Evolutionary conservation across 2,888 invertebrate genomes (phyloP).

Genomic region (Agriopis aurantiaria): DNA sequence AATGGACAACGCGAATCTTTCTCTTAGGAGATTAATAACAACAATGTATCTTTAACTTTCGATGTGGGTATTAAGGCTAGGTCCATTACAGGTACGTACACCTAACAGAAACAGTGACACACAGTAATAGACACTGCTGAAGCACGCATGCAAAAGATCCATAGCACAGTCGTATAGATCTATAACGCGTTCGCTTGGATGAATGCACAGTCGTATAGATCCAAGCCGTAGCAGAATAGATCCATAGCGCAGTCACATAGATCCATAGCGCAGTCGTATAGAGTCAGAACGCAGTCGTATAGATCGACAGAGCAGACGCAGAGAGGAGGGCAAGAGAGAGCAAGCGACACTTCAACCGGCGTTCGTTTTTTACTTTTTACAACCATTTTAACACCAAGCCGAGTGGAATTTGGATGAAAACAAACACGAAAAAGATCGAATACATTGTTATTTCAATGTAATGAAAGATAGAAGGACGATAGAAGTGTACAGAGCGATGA

Average conservation of each 20-base stretch:
- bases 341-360: conserved; percentile 35
- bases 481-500: conserved; percentile 55
- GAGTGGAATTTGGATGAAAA: conserved; percentile 84
- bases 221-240: not conserved
- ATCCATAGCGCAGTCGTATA: not conserved
- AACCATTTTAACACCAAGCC: conserved; percentile 51
- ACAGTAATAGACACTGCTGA: conserved; percentile 72
- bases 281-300: not conserved
- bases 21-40: conserved; percentile 50
- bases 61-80: conserved; percentile 85
- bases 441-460: conserved; percentile 86
- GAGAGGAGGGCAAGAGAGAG: conserved; percentile 54
- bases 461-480: conserved; percentile 63
- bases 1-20: conserved; percentile 59
- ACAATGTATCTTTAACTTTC: conserved; percentile 68
- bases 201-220: not conserved
- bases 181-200: not conserved
- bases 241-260: conserved; percentile 41
- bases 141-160: conserved; percentile 86
- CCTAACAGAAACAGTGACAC: conserved; percentile 67
- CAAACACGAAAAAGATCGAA: conserved; percentile 67
- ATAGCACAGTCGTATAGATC: conserved; percentile 63
- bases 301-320: conserved; percentile 57
- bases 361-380: conserved; percentile 33
- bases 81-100: conserved; percentile 76